Evolutionary conservation across 2,113 vertebrate genomes (phyloP).

Genomic region (Hypocryptadius cinnamomeus): DNA sequence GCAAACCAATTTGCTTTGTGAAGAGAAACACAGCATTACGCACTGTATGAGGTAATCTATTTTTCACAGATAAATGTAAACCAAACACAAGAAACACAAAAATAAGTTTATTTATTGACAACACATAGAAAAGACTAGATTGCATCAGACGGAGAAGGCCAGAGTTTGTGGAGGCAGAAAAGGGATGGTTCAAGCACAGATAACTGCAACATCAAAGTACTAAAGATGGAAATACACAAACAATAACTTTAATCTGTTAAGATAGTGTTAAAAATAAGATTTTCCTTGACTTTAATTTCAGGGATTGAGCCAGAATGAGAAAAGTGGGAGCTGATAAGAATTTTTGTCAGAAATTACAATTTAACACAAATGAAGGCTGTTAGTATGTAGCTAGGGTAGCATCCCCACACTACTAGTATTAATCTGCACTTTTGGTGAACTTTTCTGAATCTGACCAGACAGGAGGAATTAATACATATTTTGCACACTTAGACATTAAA

Average conservation of each 20-base stretch:
- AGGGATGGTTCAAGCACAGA: neutral
- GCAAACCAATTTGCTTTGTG: neutral
- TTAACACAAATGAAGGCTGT: neutral
- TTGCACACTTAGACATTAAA: neutral
- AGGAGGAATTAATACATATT: neutral
- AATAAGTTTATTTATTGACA: neutral
- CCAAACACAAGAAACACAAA: neutral
- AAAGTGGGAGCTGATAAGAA: neutral
- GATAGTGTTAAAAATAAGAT: neutral
- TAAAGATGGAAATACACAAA: neutral
- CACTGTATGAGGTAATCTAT: neutral
- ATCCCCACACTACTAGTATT: neutral
- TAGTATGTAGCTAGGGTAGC: neutral
- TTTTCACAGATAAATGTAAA: neutral
- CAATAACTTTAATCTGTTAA: neutral
- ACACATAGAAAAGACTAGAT: neutral
- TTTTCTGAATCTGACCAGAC: neutral
- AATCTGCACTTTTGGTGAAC: neutral
- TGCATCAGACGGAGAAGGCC: neutral
- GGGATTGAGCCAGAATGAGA: neutral
- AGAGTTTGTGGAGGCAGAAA: neutral
- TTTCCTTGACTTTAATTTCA: neutral
- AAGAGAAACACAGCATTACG: neutral
- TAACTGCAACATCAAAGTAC: neutral
- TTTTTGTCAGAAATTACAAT: neutral